Evolutionary conservation across 2,797 vertebrate species (phyloP), one percentile per base, ranked within the genome.

Genomic region (Cirrhinus molitorella): DNA sequence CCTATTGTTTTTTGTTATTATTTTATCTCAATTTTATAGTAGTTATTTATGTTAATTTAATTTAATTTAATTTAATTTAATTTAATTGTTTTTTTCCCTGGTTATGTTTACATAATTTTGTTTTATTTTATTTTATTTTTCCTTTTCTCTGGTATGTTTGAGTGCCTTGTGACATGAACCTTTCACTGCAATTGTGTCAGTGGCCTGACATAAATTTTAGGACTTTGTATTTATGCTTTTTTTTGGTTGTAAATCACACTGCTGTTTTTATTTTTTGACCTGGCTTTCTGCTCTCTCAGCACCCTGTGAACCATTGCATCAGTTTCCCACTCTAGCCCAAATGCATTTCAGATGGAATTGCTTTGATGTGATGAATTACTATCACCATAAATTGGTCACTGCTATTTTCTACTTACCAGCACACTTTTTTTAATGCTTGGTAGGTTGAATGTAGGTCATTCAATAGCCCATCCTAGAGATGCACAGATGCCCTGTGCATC

Each of bases 331-430:
- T 70, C 19, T 3, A 79, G 72, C 55, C 80, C 76, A 74, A 67
- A 80, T 75, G 65, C 34, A n/a, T 77, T 80, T 86, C 63, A 86
- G 81, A 70, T 76, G 71, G 71, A 75, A 77, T 70, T 83, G 74
- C 81, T 83, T 83, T 77, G 81, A 83, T 70, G 73, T 77, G 63
- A 74, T 76, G 63, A 76, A 80, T 80, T 65, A 70, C 65, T 83
- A 75, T 83, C 71, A 55, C 61, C 81, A 61, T 80, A 61, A 77
- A 83, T 79, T 75, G 45, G 77, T 47, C 45, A 59, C 61, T 68
- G 77, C 81, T 79, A 66, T 72, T 83, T 75, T 80, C 79, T 74
- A 79, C 70, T 23, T 63, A 55, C 17, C 72, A 61, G 61, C 65
- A 40, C 23, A 34, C 45, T 81, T 86, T 86, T 75, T 83, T 17